Base-by-base conservation (phyloP, 2,888 invertebrate genomes). In the Disparrhopalites patrizii region DNA sequence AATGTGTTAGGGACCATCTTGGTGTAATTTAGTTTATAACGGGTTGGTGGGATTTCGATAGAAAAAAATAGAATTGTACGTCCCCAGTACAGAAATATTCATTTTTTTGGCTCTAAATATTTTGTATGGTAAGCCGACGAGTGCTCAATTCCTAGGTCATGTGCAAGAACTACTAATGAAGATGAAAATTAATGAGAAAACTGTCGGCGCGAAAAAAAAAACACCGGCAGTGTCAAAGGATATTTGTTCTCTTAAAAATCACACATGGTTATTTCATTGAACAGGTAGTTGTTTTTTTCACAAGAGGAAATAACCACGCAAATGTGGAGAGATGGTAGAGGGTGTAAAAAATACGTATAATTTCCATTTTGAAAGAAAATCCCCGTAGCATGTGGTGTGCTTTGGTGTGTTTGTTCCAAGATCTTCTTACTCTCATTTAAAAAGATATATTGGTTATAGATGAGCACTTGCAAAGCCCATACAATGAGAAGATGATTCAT, bases 121-220 rank as follows among this genome's bases (percentile, higher is more conserved):
- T 36, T 36, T 36, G 38, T 15, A 10, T 47, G 23, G 25, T 47
- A 8, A 23, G 20, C 40, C 40, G 20, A 8, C 47, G 8, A n/a
- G 20, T 47, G 25, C 8, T 47, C 10, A 25, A 23, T 47, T 23
- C 47, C 47, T 47, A 47, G 20, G 23, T 23, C 3, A 23, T 50
- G 23, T 2, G 7, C 13, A 13, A 36, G 50, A 61, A 15, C 38
- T 43, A 43, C 62, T 62, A 58, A 62, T 62, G 54, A 63, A 60
- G 60, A 67, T 67, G 67, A 63, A 67, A 63, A 67, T 67, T 67
- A 67, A 67, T 67, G 63, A 28, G 57, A 62, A 50, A n/a, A n/a
- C n/a, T n/a, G n/a, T n/a, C n/a, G n/a, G n/a, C n/a, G 55, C 38
- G 36, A 55, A 52, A 43, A 55, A 55, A 63, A 63, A 27, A 28